Percentiles rank a stretch among this genome's conserved stretches.
These are phyloP conservation scores for Sakesphorus luctuosus DNA, from an alignment of 2,113 vertebrate species.

Conservation along the genomic window DNA sequence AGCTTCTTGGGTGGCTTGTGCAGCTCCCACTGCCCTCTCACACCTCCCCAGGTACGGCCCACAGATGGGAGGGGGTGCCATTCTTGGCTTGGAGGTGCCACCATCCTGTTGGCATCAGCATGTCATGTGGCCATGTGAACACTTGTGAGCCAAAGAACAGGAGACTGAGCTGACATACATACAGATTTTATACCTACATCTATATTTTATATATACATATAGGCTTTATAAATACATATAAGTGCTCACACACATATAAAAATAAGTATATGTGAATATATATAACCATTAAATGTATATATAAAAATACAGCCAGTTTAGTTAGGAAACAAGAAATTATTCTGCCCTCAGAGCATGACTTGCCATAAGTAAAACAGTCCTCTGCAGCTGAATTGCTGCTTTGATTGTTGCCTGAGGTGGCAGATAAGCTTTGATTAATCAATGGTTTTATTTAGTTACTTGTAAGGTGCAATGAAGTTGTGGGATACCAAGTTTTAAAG, in stretches of 20 bases:
- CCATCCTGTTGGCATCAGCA: not conserved
- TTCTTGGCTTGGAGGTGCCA: not conserved
- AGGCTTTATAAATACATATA: not conserved
- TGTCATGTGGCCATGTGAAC: not conserved
- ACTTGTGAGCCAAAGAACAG: not conserved
- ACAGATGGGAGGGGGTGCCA: fast-evolving
- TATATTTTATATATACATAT: not conserved
- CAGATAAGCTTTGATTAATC: not conserved
- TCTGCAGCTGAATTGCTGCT: not conserved
- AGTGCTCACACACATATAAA: not conserved
- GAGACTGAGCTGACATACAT: not conserved
- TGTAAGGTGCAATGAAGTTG: not conserved
- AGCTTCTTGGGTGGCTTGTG: not conserved
- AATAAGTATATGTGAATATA: not conserved
- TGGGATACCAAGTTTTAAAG: not conserved
- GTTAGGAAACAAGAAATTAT: not conserved
- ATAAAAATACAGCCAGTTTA: not conserved
- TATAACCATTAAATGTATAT: not conserved
- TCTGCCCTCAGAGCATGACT: not conserved
- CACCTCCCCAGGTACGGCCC: not conserved
- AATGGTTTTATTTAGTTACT: not conserved
- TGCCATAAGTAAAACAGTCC: not conserved
- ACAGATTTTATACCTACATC: not conserved
- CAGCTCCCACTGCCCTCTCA: not conserved
- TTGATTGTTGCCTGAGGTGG: not conserved